Percentiles rank a stretch among this genome's conserved stretches.
Evolutionary conservation across 2,797 vertebrate species (phyloP).

Genomic region (Bovichtus variegatus): DNA sequence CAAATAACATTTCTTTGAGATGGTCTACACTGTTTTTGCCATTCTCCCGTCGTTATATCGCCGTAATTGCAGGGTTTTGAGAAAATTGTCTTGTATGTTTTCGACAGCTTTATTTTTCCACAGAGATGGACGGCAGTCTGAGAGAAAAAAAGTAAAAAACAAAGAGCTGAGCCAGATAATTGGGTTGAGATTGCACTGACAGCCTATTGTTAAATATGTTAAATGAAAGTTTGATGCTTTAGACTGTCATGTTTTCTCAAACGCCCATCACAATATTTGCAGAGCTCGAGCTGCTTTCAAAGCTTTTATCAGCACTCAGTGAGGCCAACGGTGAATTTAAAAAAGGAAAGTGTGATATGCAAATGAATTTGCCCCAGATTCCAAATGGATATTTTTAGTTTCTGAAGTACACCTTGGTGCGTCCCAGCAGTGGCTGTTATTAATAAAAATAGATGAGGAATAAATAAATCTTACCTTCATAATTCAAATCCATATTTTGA

Average conservation of each 20-base stretch:
- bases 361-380: conserved; percentile 68
- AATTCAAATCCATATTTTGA: conserved; percentile 14
- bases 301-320: conserved; percentile 26
- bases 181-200: conserved; percentile 42
- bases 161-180: conserved; percentile 35
- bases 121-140: conserved; percentile 1
- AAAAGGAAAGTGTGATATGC: conserved; percentile 50
- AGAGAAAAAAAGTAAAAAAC: not conserved
- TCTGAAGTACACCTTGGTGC: conserved; percentile 34
- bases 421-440: conserved; percentile 21
- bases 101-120: conserved; percentile 49
- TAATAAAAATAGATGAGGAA: conserved; percentile 33
- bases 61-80: conserved; percentile 56
- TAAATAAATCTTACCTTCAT: conserved; percentile 21
- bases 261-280: conserved; percentile 32
- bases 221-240: conserved; percentile 54
- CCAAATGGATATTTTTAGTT: conserved; percentile 55
- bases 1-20: conserved; percentile 48
- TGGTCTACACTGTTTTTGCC: not conserved
- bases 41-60: conserved; percentile 4
- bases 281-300: conserved; percentile 17
- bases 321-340: conserved; percentile 35
- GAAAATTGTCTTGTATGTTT: conserved; percentile 60
- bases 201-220: conserved; percentile 58
- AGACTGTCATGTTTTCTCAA: conserved; percentile 15